Base-by-base conservation (phyloP, 30 jellyfish, hydroid and myxozoan species). In the Aurelia coerulea region DNA sequence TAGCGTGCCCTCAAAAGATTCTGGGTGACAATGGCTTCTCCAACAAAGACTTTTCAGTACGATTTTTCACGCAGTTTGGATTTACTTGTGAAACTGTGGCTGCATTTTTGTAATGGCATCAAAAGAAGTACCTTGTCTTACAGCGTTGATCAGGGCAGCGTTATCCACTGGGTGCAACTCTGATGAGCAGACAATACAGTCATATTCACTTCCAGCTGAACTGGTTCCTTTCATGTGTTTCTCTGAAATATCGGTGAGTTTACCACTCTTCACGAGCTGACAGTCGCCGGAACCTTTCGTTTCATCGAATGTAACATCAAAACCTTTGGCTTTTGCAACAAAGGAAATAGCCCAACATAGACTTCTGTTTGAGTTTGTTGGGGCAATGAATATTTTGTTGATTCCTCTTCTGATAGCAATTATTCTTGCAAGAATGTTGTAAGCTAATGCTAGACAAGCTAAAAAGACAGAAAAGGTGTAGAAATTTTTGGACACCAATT, bases 271-370 rank as follows among this genome's bases (percentile, higher is more conserved):
- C 46, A 18, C 62, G 17, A 46, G 56, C 8, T 46, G 56, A 46
- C 56, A 46, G 15, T 46, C 56, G 12, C 8, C 8, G 56, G 56
- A 9, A 46, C 56, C 56, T 6, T 13, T 6, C 56, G 56, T 46
- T n/a, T 71, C 90, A 18, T 87, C 84, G 51, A 39, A 41, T 12
- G 89, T 64, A 13, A 87, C 96, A n/a, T 70, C 75, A 23, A 73
- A 18, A 15, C 74, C 88, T 42, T 77, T 67, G 39, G 80, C 65
- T n/a, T 53, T 65, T 16, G 96, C 96, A 5, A 87, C 56, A 41
- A 63, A 49, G 34, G 85, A 78, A 50, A 77, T 56, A 1, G 89
- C 80, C 67, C 73, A 87, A 37, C 80, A 33, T 10, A 87, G 52
- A n/a, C 96, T 90, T 19, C 96, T 33, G 62, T 76, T 42, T 10